A percentile compares a stretch with the other conserved stretches of the same genome.
These are phyloP conservation scores for Marcusenius ussheri DNA, from an alignment of 2,113 vertebrate species.

Conservation along the genomic window DNA sequence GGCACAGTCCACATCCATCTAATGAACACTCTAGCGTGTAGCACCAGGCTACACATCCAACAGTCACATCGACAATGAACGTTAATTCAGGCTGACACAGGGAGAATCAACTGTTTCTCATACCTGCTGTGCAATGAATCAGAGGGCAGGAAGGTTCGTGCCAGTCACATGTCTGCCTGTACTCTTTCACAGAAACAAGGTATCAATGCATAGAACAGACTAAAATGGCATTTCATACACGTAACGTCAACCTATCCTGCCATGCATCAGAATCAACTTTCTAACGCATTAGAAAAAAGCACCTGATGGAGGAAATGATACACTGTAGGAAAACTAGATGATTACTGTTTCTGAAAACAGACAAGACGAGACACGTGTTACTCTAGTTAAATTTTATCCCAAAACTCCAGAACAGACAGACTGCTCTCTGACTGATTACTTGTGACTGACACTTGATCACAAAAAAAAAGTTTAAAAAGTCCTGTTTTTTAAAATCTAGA, in stretches of 20 bases:
- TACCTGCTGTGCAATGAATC: neutral
- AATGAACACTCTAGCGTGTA: neutral
- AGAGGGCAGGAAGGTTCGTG: neutral
- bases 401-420: neutral
- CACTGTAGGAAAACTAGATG: neutral
- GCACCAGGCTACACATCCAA: neutral
- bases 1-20: neutral
- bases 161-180: slow-evolving; percentile 1
- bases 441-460: neutral
- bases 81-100: neutral
- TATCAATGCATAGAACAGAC: neutral
- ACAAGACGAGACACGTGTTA: neutral
- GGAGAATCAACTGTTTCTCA: neutral
- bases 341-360: neutral
- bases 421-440: neutral
- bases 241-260: neutral
- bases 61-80: neutral
- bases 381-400: neutral
- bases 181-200: neutral
- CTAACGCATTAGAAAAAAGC: neutral
- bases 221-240: neutral
- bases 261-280: neutral
- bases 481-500: neutral
- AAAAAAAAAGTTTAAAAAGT: neutral
- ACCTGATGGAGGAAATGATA: neutral